Percentiles rank a stretch among this genome's conserved stretches.
Conservation (phyloP, 2,888 invertebrate genomes). For the Gastracanthus pulcherrimus region DNA sequence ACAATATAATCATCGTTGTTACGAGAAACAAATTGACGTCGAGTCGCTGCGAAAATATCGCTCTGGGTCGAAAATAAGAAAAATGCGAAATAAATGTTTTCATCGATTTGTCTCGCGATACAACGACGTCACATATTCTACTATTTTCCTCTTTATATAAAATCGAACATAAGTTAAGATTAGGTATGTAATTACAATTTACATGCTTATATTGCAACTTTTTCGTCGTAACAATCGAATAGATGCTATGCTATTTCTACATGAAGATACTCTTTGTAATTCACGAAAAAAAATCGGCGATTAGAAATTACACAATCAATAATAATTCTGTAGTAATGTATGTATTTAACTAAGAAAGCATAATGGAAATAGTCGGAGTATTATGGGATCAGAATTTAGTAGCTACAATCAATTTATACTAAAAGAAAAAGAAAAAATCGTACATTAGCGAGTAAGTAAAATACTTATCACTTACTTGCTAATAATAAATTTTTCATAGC, state of each 20-base stretch:
- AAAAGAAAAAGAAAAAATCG: conserved; percentile 1
- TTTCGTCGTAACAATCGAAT: not conserved
- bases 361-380: conserved; percentile 46
- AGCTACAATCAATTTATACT: not conserved
- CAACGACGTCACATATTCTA: conserved; percentile 9
- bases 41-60: not conserved
- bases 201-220: conserved; percentile 31
- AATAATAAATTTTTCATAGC: not conserved
- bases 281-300: not conserved
- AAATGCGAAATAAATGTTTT: no score
- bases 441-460: conserved; percentile 1
- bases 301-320: conserved; percentile 21
- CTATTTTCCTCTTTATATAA: conserved; percentile 23
- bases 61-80: not conserved
- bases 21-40: conserved; percentile 4
- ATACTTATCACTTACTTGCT: not conserved
- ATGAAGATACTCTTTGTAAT: not conserved
- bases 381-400: conserved; percentile 21
- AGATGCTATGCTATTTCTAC: conserved; percentile 19
- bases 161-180: conserved; percentile 33
- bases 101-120: conserved; percentile 1
- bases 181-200: conserved; percentile 30
- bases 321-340: not conserved
- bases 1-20: conserved; percentile 1
- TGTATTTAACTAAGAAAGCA: conserved; percentile 38